Conservation (phyloP, 2,797 vertebrate genomes). For the Etheostoma perlongum region DNA sequence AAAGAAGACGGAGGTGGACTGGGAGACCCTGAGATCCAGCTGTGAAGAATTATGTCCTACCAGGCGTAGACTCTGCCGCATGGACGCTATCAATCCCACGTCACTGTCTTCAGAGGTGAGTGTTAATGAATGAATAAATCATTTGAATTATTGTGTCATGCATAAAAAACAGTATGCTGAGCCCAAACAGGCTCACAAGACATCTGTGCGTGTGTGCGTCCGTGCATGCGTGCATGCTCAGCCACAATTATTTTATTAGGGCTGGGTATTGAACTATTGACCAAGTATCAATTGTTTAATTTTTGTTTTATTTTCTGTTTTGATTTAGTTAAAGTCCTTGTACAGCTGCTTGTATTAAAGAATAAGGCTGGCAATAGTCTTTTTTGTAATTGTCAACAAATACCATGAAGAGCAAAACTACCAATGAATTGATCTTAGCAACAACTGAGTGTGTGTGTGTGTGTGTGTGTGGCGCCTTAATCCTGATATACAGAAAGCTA, state of each 20-base stretch:
- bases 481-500: no score
- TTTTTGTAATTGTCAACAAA: neutral
- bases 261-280: neutral
- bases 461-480: no score
- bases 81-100: slow-evolving; percentile 84
- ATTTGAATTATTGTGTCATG: no score
- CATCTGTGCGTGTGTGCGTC: neutral
- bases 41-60: slow-evolving; percentile 38
- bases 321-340: neutral
- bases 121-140: neutral
- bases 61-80: slow-evolving; percentile 78
- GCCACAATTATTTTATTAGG: neutral
- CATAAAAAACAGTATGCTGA: no score
- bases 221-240: neutral
- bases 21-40: slow-evolving; percentile 53
- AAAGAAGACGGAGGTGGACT: slow-evolving; percentile 63
- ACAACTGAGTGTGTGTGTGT: no score
- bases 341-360: neutral
- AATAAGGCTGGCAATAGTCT: neutral
- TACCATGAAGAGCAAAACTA: neutral
- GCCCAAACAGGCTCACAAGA: no score
- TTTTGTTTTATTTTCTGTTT: neutral
- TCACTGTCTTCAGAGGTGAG: slow-evolving; percentile 62
- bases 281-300: neutral
- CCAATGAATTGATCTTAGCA: neutral